Base-by-base conservation (phyloP, 2,797 vertebrate species). In the Bovichtus diacanthus region DNA sequence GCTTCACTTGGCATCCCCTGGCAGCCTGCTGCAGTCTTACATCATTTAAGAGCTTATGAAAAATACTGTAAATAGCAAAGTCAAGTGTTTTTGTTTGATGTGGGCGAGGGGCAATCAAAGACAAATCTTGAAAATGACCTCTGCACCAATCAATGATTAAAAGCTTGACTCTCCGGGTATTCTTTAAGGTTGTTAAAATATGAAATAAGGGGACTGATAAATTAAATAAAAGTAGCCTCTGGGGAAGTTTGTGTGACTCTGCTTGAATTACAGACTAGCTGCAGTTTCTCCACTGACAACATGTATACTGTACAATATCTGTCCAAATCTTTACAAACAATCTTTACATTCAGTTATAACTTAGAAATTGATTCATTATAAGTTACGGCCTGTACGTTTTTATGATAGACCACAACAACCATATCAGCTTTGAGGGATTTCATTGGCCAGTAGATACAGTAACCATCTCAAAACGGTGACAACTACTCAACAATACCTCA, bases 41-140 rank as follows among this genome's bases (percentile, higher is more conserved):
- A 84, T 75, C 64, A 71, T 56, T 49, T 27, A 64, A 51, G 41
- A 56, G 55, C 50, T 67, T 36, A 39, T 41, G 21, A 74, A 38
- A 56, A 27, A 82, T 39, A 41, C 49, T 19, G 19, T 64, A 60
- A 83, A 70, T 25, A 43, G 55, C 39, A 56, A 56, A 54, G 68
- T 58, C 75, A 72, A 54, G 58, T 67, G 58, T 80, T 72, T 82
- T 66, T 65, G 60, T 80, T 70, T 72, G 46, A 16, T 39, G 46
- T 54, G 23, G 43, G 23, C 15, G 15, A 55, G 39, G 15, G 8
- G 60, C 36, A 72, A 75, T 81, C 59, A 76, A 38, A 53, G 12
- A 66, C 62, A 56, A 54, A 80, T 82, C 36, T 62, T 2, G 12
- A 59, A 47, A 69, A 84, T 72, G 31, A 43, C 60, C 53, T 23